Percentiles rank a stretch among this genome's conserved stretches.
These are phyloP conservation scores for Orchesella cincta DNA, from an alignment of 1,140 invertebrate genomes.

Conservation along the genomic window DNA sequence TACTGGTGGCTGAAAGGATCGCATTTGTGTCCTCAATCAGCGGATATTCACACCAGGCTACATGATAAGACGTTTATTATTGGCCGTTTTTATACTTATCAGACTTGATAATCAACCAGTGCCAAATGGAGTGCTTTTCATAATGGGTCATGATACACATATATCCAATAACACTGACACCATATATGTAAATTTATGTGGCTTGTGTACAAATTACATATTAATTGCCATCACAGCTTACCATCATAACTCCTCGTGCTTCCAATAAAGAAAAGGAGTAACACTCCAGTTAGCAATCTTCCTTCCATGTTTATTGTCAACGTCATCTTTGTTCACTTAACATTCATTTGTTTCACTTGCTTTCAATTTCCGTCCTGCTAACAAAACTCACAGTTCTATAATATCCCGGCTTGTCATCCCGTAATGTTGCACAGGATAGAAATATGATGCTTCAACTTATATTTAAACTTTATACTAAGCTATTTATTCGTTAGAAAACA, in stretches of 20 bases:
- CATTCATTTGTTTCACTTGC: background rate
- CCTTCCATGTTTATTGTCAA: conserved; percentile 1
- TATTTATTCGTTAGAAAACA: too few relatives aligned
- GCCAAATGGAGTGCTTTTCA: too few relatives aligned
- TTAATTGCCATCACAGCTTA: conserved; percentile 4
- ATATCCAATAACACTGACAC: background rate
- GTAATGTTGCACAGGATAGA: too few relatives aligned
- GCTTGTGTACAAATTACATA: too few relatives aligned
- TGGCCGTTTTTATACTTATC: background rate
- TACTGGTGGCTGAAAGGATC: conserved; percentile 74
- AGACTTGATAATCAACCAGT: too few relatives aligned
- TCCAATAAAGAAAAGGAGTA: conserved; percentile 2
- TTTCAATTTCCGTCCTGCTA: background rate
- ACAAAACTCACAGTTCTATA: background rate
- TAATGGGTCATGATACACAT: too few relatives aligned
- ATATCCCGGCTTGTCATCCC: background rate
- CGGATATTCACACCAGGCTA: conserved; percentile 39
- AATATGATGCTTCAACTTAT: too few relatives aligned
- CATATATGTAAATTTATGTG: background rate
- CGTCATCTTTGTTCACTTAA: background rate
- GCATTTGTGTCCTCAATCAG: conserved; percentile 57
- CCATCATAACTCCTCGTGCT: conserved; percentile 17
- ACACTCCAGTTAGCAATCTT: background rate
- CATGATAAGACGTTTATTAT: background rate
- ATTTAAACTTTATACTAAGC: too few relatives aligned